These are phyloP conservation scores for Tetragonula clypearis DNA, from an alignment of 1,140 invertebrate species.

Conservation along the genomic window DNA sequence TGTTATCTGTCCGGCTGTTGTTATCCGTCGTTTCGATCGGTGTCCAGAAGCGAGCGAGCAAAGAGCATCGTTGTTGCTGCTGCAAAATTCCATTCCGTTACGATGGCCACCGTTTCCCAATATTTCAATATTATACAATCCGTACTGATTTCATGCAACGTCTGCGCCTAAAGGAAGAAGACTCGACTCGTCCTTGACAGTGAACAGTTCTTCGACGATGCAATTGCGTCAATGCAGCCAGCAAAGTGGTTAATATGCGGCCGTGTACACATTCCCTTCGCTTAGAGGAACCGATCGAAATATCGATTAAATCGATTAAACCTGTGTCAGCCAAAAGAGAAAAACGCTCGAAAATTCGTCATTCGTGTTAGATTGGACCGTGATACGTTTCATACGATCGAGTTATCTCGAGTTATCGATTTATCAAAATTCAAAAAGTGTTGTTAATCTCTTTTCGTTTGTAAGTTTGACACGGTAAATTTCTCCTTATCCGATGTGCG, in stretches of 20 bases:
- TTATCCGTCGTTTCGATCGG: neutral
- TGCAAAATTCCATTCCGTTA: neutral
- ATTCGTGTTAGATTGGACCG: too few relatives aligned
- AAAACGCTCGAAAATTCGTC: neutral
- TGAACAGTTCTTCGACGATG: slow-evolving; percentile 12
- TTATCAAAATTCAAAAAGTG: too few relatives aligned
- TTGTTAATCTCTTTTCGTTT: too few relatives aligned
- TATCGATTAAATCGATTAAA: neutral
- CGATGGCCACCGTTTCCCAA: neutral
- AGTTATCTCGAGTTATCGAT: too few relatives aligned
- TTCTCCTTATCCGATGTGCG: too few relatives aligned
- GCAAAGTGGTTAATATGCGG: slow-evolving; percentile 38
- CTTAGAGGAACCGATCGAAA: slow-evolving; percentile 14
- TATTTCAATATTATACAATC: slow-evolving; percentile 7
- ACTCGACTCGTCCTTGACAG: slow-evolving; percentile 28
- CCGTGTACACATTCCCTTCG: neutral
- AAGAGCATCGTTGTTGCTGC: neutral
- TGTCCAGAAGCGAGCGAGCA: too few relatives aligned
- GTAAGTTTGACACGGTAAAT: too few relatives aligned
- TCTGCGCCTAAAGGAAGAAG: slow-evolving; percentile 11
- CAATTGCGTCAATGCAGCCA: slow-evolving; percentile 43
- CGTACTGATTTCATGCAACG: slow-evolving; percentile 14
- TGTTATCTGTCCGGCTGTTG: neutral
- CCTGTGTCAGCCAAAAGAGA: neutral
- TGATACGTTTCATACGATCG: too few relatives aligned